Conservation (phyloP, 2,797 vertebrate species). For the Sebastes nivosus region DNA sequence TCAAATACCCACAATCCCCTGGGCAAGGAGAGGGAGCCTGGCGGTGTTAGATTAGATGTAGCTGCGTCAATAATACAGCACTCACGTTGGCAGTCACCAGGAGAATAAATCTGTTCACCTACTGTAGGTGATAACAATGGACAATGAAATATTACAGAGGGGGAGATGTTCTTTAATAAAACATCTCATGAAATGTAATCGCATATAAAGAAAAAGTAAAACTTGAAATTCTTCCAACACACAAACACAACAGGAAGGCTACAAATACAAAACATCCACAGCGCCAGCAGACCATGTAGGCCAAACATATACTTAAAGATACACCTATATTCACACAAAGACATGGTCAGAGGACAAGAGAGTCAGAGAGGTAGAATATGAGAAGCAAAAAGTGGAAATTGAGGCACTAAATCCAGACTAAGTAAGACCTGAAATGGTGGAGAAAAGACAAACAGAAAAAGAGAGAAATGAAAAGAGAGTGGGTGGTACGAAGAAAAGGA, state of each 20-base stretch:
- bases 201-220: neutral
- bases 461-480: neutral
- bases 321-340: neutral
- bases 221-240: neutral
- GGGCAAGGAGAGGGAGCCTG: constrained; percentile 32
- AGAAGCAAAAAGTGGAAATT: neutral
- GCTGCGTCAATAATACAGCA: constrained; percentile 48
- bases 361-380: neutral
- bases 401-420: constrained; percentile 15
- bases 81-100: neutral
- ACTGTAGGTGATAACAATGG: neutral
- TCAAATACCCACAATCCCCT: constrained; percentile 59
- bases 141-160: constrained; percentile 10
- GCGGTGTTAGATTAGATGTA: constrained; percentile 50
- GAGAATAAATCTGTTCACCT: constrained; percentile 30
- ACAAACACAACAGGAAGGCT: neutral
- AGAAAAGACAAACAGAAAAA: neutral
- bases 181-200: neutral
- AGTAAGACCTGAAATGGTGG: neutral
- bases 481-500: neutral
- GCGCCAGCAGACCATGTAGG: neutral
- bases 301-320: neutral
- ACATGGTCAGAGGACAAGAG: neutral
- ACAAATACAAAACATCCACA: neutral
- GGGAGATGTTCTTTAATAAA: neutral